These are phyloP conservation scores for Chitala chitala DNA, from an alignment of 2,113 vertebrate species.

Conservation along the genomic window DNA sequence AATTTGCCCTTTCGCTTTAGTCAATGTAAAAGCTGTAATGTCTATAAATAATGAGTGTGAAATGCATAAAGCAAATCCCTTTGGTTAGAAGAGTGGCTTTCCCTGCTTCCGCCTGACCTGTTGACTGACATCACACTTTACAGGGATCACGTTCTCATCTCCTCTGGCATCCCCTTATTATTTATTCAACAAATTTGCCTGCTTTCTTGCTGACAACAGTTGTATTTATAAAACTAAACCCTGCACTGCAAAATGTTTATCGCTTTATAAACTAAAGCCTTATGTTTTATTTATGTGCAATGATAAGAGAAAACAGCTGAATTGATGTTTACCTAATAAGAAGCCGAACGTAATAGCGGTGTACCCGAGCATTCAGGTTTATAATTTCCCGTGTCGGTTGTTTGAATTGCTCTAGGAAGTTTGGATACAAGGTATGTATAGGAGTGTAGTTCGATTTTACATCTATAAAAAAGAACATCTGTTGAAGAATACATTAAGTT, in stretches of 20 bases:
- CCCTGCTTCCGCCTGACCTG: constrained; percentile 56
- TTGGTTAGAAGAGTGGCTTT: constrained; percentile 24
- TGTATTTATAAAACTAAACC: constrained; percentile 76
- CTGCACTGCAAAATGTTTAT: constrained; percentile 77
- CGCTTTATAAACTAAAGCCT: constrained; percentile 78
- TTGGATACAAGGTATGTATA: constrained; percentile 75
- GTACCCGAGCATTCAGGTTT: constrained; percentile 71
- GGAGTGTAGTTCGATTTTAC: constrained; percentile 77
- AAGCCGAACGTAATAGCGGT: constrained; percentile 69
- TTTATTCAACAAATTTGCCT: constrained; percentile 77
- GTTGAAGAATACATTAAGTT: constrained; percentile 99
- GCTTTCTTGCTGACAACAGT: constrained; percentile 78
- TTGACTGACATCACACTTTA: constrained; percentile 61
- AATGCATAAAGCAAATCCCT: constrained; percentile 15
- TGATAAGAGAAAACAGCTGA: constrained; percentile 69
- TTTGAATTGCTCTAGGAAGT: constrained; percentile 83
- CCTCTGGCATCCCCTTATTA: constrained; percentile 70
- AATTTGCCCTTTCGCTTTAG: constrained; percentile 18
- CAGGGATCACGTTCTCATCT: constrained; percentile 69
- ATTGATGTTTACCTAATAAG: constrained; percentile 82
- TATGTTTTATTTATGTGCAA: constrained; percentile 84
- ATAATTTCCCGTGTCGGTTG: constrained; percentile 83
- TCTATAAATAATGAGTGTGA: constrained; percentile 25
- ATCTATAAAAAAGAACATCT: constrained; percentile 91
- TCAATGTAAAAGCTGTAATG: constrained; percentile 13